A percentile compares a stretch with the other conserved stretches of the same genome.
These are phyloP conservation scores for Acromyrmex echinatior DNA, from an alignment of 1,140 invertebrate species.

Conservation along the genomic window DNA sequence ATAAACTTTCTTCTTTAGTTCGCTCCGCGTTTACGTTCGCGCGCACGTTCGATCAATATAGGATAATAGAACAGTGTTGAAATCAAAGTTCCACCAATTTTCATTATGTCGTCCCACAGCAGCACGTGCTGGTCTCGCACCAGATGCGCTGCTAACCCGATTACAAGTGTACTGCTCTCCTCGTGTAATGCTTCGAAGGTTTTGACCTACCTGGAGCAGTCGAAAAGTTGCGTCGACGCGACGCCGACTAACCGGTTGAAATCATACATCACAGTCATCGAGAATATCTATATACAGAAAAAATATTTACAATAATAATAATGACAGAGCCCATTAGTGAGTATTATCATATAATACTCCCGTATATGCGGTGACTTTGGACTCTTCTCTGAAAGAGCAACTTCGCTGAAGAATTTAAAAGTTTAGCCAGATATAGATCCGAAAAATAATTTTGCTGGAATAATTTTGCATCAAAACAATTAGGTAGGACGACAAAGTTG, in stretches of 20 bases:
- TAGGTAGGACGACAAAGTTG: too few relatives aligned
- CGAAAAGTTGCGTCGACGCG: conserved; percentile 5
- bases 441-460: too few relatives aligned
- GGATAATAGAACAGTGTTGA: conserved; percentile 1
- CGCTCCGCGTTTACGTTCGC: background rate
- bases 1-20: background rate
- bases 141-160: conserved; percentile 54
- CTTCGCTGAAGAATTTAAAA: too few relatives aligned
- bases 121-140: conserved; percentile 47
- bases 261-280: background rate
- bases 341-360: conserved; percentile 22
- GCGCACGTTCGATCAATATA: background rate
- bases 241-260: background rate
- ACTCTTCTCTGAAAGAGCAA: background rate
- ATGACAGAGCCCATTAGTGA: conserved; percentile 45
- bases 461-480: too few relatives aligned
- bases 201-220: conserved; percentile 38
- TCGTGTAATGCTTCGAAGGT: conserved; percentile 51
- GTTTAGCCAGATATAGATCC: too few relatives aligned
- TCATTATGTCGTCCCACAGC: conserved; percentile 27
- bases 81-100: conserved; percentile 49
- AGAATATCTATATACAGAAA: conserved; percentile 27
- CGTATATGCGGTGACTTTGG: conserved; percentile 7
- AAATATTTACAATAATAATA: conserved; percentile 25
- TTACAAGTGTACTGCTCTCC: conserved; percentile 17